phyloP scores from a whole-genome alignment of 2,797 vertebrate genomes.

The Euthynnus affinis region DNA sequence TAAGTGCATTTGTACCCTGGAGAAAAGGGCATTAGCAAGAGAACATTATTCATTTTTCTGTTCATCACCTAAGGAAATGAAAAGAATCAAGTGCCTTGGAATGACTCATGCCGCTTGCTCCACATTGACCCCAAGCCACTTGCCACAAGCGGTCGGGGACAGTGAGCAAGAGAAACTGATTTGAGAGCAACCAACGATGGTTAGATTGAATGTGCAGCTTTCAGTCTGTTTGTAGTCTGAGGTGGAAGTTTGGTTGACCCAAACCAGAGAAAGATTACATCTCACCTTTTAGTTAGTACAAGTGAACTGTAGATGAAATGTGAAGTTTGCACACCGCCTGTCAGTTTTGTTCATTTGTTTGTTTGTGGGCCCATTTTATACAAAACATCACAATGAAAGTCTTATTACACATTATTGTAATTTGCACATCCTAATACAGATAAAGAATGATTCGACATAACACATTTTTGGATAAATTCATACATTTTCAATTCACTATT shows the following conservation, averaged over 20 bases:
- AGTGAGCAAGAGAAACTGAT: conserved; percentile 56
- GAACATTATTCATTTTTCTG: conserved; percentile 38
- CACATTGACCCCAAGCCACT: conserved; percentile 57
- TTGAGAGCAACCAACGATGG: conserved; percentile 59
- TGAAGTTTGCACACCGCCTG: conserved; percentile 59
- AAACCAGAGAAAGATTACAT: conserved; percentile 60
- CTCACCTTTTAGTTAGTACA: conserved; percentile 53
- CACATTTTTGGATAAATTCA: conserved; percentile 58
- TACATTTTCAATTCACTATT: conserved; percentile 59
- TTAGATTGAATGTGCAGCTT: conserved; percentile 55
- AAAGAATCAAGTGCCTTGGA: conserved; percentile 86
- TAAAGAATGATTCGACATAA: conserved; percentile 67
- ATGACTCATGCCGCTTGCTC: conserved; percentile 69
- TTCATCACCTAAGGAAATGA: conserved; percentile 70
- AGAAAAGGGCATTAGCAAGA: conserved; percentile 65
- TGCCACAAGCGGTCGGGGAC: conserved; percentile 49
- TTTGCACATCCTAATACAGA: conserved; percentile 69
- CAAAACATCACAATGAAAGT: conserved; percentile 50
- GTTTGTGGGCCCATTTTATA: conserved; percentile 73
- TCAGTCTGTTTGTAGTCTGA: conserved; percentile 59
- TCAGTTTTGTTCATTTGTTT: conserved; percentile 34
- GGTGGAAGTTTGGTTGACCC: conserved; percentile 59
- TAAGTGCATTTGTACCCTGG: conserved; percentile 82
- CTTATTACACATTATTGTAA: conserved; percentile 56
- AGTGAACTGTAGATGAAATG: conserved; percentile 42